Evolutionary conservation across 2,113 vertebrate genomes (phyloP).

Genomic region (Haliaeetus leucogaster): DNA sequence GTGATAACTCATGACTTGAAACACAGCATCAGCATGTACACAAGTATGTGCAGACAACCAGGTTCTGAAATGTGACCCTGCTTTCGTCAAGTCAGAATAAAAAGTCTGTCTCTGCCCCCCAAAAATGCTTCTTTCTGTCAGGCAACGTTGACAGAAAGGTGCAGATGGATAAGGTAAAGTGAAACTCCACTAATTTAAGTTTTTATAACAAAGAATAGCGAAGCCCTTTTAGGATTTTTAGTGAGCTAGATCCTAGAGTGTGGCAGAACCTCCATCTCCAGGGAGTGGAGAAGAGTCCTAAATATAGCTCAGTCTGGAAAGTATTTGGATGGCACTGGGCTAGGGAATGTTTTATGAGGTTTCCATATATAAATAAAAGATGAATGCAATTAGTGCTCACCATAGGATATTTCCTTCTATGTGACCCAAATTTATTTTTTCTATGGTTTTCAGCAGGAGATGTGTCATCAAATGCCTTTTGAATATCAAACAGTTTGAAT

Average conservation of each 20-base stretch:
- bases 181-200: background rate
- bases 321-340: background rate
- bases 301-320: conserved; percentile 20
- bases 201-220: background rate
- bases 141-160: background rate
- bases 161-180: background rate
- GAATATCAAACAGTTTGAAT: conserved; percentile 26
- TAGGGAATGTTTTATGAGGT: conserved; percentile 34
- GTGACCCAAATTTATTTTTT: conserved; percentile 44
- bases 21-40: background rate
- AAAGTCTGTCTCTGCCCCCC: background rate
- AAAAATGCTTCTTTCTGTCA: background rate
- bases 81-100: background rate
- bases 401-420: conserved; percentile 24
- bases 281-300: background rate
- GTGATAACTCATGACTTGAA: background rate
- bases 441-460: conserved; percentile 21
- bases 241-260: background rate
- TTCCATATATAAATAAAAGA: conserved; percentile 56
- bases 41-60: background rate
- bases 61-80: background rate
- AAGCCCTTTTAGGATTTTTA: background rate
- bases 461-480: conserved; percentile 32
- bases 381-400: conserved; percentile 59
- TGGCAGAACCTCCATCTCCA: background rate